Evolutionary conservation across 2,888 invertebrate genomes (phyloP).

Genomic region (Octodonta nipae): DNA sequence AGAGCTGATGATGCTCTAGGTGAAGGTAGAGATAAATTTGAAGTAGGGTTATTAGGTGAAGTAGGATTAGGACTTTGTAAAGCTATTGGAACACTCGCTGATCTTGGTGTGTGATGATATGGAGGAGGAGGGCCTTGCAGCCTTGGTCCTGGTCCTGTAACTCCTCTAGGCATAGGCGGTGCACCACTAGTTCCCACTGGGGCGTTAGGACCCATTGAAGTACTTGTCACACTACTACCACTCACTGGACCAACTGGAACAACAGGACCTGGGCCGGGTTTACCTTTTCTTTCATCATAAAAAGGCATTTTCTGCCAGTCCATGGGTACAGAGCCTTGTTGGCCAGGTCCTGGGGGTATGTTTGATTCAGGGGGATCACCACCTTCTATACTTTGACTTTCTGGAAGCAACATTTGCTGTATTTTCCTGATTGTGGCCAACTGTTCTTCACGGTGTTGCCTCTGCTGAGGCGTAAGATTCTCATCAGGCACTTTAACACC

Average conservation of each 20-base stretch:
- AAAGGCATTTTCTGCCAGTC: constrained; percentile 86
- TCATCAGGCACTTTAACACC: constrained; percentile 87
- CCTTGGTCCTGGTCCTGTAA: constrained; percentile 35
- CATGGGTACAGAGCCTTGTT: constrained; percentile 34
- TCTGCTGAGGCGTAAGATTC: constrained; percentile 89
- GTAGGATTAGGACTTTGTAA: constrained; percentile 60
- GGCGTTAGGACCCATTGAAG: constrained; percentile 12
- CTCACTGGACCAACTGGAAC: constrained; percentile 24
- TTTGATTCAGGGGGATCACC: constrained; percentile 17
- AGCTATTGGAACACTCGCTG: constrained; percentile 60
- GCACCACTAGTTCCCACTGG: constrained; percentile 12
- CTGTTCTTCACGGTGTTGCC: constrained; percentile 85
- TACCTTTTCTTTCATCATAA: constrained; percentile 54
- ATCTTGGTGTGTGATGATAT: constrained; percentile 59
- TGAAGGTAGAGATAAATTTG: constrained; percentile 59
- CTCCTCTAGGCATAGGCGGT: constrained; percentile 23
- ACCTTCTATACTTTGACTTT: constrained; percentile 41
- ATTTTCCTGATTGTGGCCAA: constrained; percentile 82
- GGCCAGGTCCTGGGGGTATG: constrained; percentile 15
- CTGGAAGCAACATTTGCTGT: constrained; percentile 84
- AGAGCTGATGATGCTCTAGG: constrained; percentile 55
- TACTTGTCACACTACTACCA: constrained; percentile 16
- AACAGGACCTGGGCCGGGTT: constrained; percentile 25
- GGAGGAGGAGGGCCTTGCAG: constrained; percentile 67
- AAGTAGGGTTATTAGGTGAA: constrained; percentile 58